These are phyloP conservation scores for Harlomillsia oculata DNA, from an alignment of 1,140 invertebrate genomes.

Conservation along the genomic window DNA sequence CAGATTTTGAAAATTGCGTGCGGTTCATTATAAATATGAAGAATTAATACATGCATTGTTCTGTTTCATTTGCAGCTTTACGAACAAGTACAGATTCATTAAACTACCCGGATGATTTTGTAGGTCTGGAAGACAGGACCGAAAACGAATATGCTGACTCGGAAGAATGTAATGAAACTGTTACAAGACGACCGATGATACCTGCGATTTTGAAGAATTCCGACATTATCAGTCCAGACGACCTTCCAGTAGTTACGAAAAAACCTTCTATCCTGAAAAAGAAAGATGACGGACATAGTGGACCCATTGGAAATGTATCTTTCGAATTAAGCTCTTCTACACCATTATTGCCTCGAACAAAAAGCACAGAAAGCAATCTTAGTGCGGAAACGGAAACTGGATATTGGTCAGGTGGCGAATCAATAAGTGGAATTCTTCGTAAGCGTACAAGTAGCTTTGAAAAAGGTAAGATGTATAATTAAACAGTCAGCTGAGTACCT, in stretches of 20 bases:
- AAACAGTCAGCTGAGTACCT: too few relatives aligned
- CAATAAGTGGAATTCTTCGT: conserved; percentile 7
- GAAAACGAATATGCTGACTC: too few relatives aligned
- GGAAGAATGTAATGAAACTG: background rate
- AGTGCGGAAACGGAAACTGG: conserved; percentile 30
- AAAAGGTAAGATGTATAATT: conserved; percentile 4
- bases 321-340: conserved; percentile 19
- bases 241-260: background rate
- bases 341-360: conserved; percentile 14
- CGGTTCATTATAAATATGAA: too few relatives aligned
- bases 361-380: conserved; percentile 28
- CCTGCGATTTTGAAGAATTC: conserved; percentile 17
- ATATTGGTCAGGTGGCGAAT: conserved; percentile 26
- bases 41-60: too few relatives aligned
- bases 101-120: too few relatives aligned
- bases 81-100: too few relatives aligned
- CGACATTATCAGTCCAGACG: background rate
- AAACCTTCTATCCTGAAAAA: conserved; percentile 32
- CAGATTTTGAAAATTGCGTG: too few relatives aligned
- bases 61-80: too few relatives aligned
- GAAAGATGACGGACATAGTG: conserved; percentile 17
- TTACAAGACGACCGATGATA: conserved; percentile 22
- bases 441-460: background rate
- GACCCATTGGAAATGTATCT: conserved; percentile 14
- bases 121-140: too few relatives aligned